Conservation (phyloP, 2,113 vertebrate genomes). For the Scortum barcoo region DNA sequence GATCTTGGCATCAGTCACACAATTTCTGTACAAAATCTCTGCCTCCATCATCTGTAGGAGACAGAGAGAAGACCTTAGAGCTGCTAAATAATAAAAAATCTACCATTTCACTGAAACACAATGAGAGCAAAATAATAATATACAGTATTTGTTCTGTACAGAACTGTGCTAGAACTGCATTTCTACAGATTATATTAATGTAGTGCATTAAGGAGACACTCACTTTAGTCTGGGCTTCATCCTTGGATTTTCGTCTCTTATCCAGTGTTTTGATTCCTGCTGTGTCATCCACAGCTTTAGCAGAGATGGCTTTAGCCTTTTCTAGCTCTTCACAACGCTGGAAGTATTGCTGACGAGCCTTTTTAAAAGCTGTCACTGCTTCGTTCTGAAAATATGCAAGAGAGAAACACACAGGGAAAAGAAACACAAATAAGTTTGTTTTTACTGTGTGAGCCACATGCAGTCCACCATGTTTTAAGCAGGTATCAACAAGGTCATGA, state of each 20-base stretch:
- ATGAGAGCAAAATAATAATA: background rate
- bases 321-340: conserved; percentile 92
- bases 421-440: background rate
- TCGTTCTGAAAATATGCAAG: conserved; percentile 84
- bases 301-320: conserved; percentile 84
- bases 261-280: conserved; percentile 88
- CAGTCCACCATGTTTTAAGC: background rate
- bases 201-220: background rate
- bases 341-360: conserved; percentile 89
- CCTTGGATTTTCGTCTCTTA: conserved; percentile 89
- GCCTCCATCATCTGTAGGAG: conserved; percentile 85
- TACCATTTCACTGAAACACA: background rate
- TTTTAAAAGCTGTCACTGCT: conserved; percentile 84
- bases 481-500: background rate
- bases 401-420: background rate
- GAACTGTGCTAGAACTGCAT: background rate
- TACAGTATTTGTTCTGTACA: background rate
- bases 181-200: background rate
- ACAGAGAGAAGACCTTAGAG: conserved; percentile 17
- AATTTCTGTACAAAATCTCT: conserved; percentile 84
- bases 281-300: conserved; percentile 85
- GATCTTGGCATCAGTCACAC: conserved; percentile 84
- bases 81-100: background rate
- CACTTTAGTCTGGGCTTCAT: conserved; percentile 91
- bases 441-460: background rate